Evolutionary conservation across 2,888 invertebrate genomes (phyloP).

Genomic region (Drosophila pseudotakahashii): DNA sequence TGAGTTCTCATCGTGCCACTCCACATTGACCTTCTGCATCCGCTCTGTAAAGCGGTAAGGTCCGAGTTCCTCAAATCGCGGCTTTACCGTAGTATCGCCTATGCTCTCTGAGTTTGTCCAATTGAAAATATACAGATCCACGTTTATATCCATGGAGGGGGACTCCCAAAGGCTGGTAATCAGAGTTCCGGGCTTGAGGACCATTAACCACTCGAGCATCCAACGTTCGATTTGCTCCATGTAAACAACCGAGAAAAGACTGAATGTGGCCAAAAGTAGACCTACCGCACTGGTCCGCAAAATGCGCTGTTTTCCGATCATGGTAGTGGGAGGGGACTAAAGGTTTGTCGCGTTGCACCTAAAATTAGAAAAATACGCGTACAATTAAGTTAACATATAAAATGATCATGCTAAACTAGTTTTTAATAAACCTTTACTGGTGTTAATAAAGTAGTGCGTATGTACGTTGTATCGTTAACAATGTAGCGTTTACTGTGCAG

Average conservation of each 20-base stretch:
- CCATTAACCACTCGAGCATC: constrained; percentile 85
- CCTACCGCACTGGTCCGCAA: constrained; percentile 57
- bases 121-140: constrained; percentile 90
- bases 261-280: constrained; percentile 44
- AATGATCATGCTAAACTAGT: background rate
- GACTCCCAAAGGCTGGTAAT: constrained; percentile 86
- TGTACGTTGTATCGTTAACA: too few species aligned
- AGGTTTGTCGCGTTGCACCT: background rate
- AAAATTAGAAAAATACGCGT: background rate
- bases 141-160: constrained; percentile 86
- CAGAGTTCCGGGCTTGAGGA: constrained; percentile 86
- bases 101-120: constrained; percentile 91
- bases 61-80: constrained; percentile 86
- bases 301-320: constrained; percentile 66
- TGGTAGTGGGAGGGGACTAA: constrained; percentile 10
- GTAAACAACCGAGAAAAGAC: constrained; percentile 52
- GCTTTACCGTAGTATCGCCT: constrained; percentile 85
- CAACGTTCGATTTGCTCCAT: constrained; percentile 55
- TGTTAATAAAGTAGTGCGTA: too few species aligned
- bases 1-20: constrained; percentile 88
- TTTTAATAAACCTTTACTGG: background rate
- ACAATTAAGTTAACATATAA: background rate
- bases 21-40: constrained; percentile 88
- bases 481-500: too few species aligned
- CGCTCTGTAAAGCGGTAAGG: constrained; percentile 88